phyloP scores from a whole-genome alignment of 1,140 invertebrate species.

The Amyelois transitella region DNA sequence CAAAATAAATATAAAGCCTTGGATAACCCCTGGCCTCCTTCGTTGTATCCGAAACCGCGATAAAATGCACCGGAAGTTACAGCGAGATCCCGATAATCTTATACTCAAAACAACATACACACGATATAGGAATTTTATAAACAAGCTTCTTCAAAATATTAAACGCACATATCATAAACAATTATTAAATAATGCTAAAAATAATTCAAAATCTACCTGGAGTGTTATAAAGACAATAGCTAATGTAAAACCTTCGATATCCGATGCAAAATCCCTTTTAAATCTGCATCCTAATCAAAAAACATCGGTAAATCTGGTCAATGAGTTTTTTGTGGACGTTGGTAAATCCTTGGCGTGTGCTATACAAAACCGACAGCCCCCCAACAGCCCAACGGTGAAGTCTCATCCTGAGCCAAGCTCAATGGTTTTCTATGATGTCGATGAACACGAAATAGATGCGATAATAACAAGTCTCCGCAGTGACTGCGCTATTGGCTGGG shows the following conservation, averaged over 20 bases:
- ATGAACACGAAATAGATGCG: neutral
- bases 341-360: neutral
- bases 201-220: slow-evolving; percentile 4
- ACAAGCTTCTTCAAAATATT: neutral
- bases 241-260: neutral
- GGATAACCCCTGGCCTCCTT: too few species aligned
- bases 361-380: neutral
- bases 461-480: neutral
- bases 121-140: slow-evolving; percentile 8
- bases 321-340: slow-evolving; percentile 2
- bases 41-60: neutral
- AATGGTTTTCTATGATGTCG: neutral
- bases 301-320: slow-evolving; percentile 1
- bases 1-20: too few species aligned
- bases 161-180: neutral
- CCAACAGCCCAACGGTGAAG: neutral
- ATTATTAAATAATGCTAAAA: neutral
- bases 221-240: neutral
- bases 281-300: neutral
- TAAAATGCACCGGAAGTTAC: neutral
- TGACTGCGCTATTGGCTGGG: slow-evolving; percentile 1
- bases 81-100: neutral
- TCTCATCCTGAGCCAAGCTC: neutral
- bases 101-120: neutral
- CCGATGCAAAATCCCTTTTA: neutral